Conservation (phyloP, 2,113 vertebrate species). For the Xiphophorus maculatus region DNA sequence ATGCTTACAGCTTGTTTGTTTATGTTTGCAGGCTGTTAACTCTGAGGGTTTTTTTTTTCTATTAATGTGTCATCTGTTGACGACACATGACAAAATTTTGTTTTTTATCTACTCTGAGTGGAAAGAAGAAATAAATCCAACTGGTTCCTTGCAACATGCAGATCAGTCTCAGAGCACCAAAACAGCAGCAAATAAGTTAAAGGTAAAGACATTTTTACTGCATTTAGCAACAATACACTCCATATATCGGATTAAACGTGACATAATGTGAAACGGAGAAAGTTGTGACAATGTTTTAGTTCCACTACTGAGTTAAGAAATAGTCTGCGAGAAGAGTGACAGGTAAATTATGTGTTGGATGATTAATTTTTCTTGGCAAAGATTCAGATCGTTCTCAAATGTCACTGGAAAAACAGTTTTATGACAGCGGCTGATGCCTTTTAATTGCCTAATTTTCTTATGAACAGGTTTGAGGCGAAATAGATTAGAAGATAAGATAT, state of each 20-base stretch:
- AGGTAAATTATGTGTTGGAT: slow-evolving; percentile 52
- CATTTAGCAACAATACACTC: neutral
- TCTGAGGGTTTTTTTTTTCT: neutral
- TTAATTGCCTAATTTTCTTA: slow-evolving; percentile 61
- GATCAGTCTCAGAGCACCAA: too few relatives aligned
- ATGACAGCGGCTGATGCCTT: slow-evolving; percentile 43
- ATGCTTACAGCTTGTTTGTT: neutral
- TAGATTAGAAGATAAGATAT: slow-evolving; percentile 49
- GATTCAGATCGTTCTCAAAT: slow-evolving; percentile 47
- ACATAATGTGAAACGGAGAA: slow-evolving; percentile 44
- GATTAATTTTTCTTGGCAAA: slow-evolving; percentile 45
- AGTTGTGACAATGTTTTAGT: slow-evolving; percentile 40
- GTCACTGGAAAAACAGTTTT: slow-evolving; percentile 41
- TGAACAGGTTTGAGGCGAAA: slow-evolving; percentile 18
- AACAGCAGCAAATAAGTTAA: neutral
- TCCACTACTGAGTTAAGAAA: slow-evolving; percentile 45
- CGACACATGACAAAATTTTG: neutral
- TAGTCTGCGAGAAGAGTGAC: slow-evolving; percentile 36
- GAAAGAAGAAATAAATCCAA: neutral
- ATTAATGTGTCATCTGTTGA: neutral
- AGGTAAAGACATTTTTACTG: neutral
- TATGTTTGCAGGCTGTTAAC: neutral
- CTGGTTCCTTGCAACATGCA: neutral
- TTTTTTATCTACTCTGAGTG: neutral
- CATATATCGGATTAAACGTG: neutral